Evolutionary conservation across 30 jellyfish, hydroid and myxozoan species (phyloP), one percentile per base, ranked within the genome.

Genomic region (Aurelia coerulea): DNA sequence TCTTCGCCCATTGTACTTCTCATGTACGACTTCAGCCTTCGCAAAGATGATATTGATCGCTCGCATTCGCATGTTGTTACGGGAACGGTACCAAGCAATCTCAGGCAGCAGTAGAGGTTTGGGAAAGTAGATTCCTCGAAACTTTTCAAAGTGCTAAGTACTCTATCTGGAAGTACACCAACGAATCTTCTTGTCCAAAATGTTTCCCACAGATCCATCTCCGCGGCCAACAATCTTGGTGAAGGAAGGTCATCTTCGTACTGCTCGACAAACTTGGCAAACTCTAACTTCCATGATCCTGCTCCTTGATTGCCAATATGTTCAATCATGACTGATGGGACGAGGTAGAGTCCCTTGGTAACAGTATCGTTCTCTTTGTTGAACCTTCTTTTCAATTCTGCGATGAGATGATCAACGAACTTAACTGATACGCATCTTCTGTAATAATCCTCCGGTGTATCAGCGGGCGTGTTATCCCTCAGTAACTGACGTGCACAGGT

Each of bases 301-400:
- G n/a, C 33, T 10, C 66, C 66, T 10, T 54, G 66, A 54, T 54
- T 54, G 66, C 66, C 66, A 54, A 54, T 64, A 10, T 64, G 12
- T 64, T 64, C 74, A 10, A 19, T 64, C 74, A 64, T 64, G 33
- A 64, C 33, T 14, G 74, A 10, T 64, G 74, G 74, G 32, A 64
- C 33, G 37, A 64, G n/a, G 74, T 10, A 64, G 18, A 64, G 18
- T 10, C 74, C 74, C 33, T n/a, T 23, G 52, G 56, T n/a, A 8
- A 56, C 42, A 23, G 56, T 68, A 6, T 10, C 56, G 12, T 68
- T 68, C 10, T 68, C 56, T n/a, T 68, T 68, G 79, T n/a, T n/a
- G n/a, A n/a, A n/a, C 79, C 79, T 68, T 42, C 58, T 68, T 68
- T 68, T 29, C 56, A 23, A 68, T 34, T 68, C 79, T 68, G 52